These are phyloP conservation scores for Numida meleagris DNA, from an alignment of 2,113 vertebrate species.

Conservation along the genomic window DNA sequence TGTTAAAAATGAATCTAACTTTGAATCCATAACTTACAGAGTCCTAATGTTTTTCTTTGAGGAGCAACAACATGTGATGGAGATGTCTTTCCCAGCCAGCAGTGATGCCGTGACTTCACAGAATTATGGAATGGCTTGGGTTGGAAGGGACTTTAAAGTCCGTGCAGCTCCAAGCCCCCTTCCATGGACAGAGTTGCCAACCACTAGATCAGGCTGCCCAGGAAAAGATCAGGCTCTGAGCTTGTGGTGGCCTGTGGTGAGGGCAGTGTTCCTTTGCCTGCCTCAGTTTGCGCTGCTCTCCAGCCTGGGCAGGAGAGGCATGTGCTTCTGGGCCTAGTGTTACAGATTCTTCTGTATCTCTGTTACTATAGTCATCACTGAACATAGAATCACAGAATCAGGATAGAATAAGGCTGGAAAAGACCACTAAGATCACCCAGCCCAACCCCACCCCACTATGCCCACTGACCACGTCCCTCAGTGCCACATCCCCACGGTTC, in stretches of 20 bases:
- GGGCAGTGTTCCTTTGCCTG: background rate
- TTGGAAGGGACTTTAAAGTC: too few relatives aligned
- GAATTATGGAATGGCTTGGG: too few relatives aligned
- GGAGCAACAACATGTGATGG: background rate
- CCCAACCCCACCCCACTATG: too few relatives aligned
- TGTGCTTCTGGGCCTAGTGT: background rate
- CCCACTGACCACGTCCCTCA: too few relatives aligned
- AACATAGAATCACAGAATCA: background rate
- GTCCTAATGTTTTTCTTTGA: background rate
- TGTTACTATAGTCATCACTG: background rate
- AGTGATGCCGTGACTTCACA: background rate
- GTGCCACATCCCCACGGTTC: too few relatives aligned
- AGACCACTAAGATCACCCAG: too few relatives aligned
- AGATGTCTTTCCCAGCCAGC: background rate
- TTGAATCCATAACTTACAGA: background rate
- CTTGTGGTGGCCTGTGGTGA: rapidly evolving
- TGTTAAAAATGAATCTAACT: background rate
- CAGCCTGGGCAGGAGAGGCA: background rate
- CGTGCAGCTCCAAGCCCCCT: too few relatives aligned
- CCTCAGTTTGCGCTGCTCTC: background rate
- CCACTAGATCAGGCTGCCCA: too few relatives aligned
- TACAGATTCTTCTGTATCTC: background rate
- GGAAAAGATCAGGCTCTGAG: background rate
- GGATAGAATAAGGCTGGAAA: too few relatives aligned
- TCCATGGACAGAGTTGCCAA: too few relatives aligned